Conservation (phyloP, 2,888 invertebrate genomes). For the Pachycephus smyrnensis region DNA sequence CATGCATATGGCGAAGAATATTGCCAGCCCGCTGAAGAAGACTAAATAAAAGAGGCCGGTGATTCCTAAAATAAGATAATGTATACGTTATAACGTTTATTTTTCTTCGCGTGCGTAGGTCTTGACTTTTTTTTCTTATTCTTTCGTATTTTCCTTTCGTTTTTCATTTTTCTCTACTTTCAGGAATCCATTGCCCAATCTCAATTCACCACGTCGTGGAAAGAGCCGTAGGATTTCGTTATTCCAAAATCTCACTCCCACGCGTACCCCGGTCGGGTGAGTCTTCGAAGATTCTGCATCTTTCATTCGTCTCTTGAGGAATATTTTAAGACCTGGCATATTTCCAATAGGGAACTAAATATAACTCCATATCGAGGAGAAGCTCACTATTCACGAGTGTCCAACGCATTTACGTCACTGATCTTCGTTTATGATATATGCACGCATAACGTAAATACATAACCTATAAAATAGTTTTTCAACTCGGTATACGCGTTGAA, state of each 20-base stretch:
- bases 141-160: neutral
- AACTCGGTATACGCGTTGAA: neutral
- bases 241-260: neutral
- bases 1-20: conserved; percentile 89
- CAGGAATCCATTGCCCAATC: neutral
- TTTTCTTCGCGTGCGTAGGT: neutral
- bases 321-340: neutral
- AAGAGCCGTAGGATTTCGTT: neutral
- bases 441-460: neutral
- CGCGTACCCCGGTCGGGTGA: neutral
- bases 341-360: neutral
- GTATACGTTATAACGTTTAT: neutral
- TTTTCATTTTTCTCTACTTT: neutral
- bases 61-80: conserved; percentile 75
- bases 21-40: conserved; percentile 87
- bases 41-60: conserved; percentile 86
- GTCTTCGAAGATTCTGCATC: neutral
- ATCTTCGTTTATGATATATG: no score
- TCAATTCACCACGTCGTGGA: neutral
- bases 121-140: neutral
- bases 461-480: neutral
- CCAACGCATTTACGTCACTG: neutral
- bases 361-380: neutral
- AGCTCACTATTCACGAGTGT: neutral
- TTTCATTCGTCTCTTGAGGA: neutral